Conservation (phyloP, 92 coral and sea anemone genomes). For the Pocillopora meandrina region DNA sequence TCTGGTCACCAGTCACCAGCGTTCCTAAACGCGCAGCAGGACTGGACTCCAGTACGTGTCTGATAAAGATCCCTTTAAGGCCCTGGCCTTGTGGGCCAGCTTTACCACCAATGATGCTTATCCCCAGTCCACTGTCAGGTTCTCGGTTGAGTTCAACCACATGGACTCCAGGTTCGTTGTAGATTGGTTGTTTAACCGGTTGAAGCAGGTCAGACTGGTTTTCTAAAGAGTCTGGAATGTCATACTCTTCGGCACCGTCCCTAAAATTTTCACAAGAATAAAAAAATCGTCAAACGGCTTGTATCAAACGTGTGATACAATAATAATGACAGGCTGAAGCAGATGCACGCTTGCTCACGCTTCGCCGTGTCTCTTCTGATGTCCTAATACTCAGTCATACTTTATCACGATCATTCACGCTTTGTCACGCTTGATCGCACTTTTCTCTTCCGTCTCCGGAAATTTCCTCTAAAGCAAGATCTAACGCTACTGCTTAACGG, state of each 20-base stretch:
- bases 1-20: slow-evolving; percentile 90
- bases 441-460: no score
- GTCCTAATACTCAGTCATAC: no score
- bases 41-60: slow-evolving; percentile 90
- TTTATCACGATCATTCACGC: no score
- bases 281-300: no score
- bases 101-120: slow-evolving; percentile 96
- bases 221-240: slow-evolving; percentile 14
- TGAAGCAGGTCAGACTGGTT: slow-evolving; percentile 38
- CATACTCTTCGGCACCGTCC: slow-evolving; percentile 33
- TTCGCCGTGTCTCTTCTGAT: no score
- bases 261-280: neutral
- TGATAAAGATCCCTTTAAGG: slow-evolving; percentile 84
- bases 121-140: slow-evolving; percentile 94
- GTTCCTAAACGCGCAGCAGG: slow-evolving; percentile 85
- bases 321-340: no score
- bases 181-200: slow-evolving; percentile 26
- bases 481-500: no score
- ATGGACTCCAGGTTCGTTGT: slow-evolving; percentile 55
- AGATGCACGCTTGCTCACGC: no score
- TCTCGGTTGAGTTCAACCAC: slow-evolving; percentile 82
- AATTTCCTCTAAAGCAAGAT: no score
- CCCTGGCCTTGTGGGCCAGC: slow-evolving; percentile 73
- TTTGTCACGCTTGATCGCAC: no score
- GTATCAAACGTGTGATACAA: no score